A percentile compares a stretch with the other conserved stretches of the same genome.
Conservation (phyloP, 2,797 vertebrate genomes). For the Alcedo quadribrachys region DNA sequence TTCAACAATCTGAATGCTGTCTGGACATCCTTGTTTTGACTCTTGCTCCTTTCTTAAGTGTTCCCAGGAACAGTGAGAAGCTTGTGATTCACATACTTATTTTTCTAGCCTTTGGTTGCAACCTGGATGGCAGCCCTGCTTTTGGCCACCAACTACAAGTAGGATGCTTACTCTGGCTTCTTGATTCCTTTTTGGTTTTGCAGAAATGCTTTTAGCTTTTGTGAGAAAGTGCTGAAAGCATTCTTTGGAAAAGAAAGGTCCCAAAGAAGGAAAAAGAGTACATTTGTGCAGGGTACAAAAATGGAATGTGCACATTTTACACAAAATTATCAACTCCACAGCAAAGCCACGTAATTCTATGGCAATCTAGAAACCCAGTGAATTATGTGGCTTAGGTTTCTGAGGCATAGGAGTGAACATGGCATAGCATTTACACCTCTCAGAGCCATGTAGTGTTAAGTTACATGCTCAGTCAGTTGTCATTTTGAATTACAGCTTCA, state of each 20-base stretch:
- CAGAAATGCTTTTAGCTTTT: not conserved
- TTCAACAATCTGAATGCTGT: not conserved
- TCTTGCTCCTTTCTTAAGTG: rapidly evolving
- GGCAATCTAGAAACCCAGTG: not conserved
- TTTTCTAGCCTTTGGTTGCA: conserved; percentile 8
- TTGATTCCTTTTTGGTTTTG: conserved; percentile 5
- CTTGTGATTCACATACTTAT: not conserved
- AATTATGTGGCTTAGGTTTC: not conserved
- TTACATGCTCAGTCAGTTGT: not conserved
- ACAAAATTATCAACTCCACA: not conserved
- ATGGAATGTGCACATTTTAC: not conserved
- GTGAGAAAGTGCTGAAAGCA: not conserved
- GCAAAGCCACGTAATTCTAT: not conserved
- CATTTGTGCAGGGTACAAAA: not conserved
- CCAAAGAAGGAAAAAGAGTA: not conserved
- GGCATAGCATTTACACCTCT: not conserved
- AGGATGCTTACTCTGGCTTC: conserved; percentile 5
- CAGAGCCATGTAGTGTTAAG: not conserved
- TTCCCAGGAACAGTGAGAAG: not conserved
- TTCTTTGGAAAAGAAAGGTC: not conserved
- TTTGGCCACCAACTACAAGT: not conserved
- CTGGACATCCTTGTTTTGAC: not conserved
- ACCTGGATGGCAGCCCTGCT: not conserved
- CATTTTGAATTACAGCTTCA: not conserved
- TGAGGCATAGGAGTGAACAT: not conserved